Evolutionary conservation across 2,888 invertebrate genomes (phyloP).

Genomic region (Nymphalis urticae): DNA sequence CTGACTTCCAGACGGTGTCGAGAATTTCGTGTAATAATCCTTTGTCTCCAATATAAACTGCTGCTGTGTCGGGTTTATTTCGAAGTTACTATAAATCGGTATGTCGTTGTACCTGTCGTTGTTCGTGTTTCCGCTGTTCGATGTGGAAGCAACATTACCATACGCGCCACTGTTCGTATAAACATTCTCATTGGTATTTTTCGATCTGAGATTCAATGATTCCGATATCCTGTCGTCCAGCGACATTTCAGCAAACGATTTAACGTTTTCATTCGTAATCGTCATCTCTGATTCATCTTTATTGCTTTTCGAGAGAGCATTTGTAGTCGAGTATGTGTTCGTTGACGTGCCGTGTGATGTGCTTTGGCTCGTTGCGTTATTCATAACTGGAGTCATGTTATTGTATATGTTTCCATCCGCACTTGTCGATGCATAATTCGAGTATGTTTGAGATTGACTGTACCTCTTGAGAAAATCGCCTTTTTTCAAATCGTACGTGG

Average conservation of each 20-base stretch:
- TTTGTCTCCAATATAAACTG: conserved; percentile 70
- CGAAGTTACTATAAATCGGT: conserved; percentile 65
- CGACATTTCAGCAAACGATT: conserved; percentile 63
- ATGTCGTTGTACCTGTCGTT: conserved; percentile 53
- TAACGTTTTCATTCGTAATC: conserved; percentile 43
- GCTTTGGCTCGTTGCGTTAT: conserved; percentile 44
- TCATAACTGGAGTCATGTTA: conserved; percentile 52
- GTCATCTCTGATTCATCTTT: conserved; percentile 19
- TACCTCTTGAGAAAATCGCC: conserved; percentile 42
- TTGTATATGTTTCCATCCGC: conserved; percentile 51
- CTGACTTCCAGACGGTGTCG: conserved; percentile 55
- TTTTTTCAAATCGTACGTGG: conserved; percentile 48
- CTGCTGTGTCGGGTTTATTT: conserved; percentile 61
- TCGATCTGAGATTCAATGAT: conserved; percentile 73
- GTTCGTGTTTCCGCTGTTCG: conserved; percentile 42
- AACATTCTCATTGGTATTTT: conserved; percentile 65
- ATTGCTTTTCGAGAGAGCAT: conserved; percentile 45
- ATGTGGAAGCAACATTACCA: conserved; percentile 48
- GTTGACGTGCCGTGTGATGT: conserved; percentile 50
- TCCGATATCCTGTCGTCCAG: conserved; percentile 76
- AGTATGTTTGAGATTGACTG: conserved; percentile 63
- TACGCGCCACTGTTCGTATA: conserved; percentile 57
- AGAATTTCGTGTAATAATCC: conserved; percentile 72
- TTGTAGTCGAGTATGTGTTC: conserved; percentile 47
- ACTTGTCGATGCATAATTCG: conserved; percentile 43